Conservation (phyloP, 2,888 invertebrate species). For the Drosophila colorata region DNA sequence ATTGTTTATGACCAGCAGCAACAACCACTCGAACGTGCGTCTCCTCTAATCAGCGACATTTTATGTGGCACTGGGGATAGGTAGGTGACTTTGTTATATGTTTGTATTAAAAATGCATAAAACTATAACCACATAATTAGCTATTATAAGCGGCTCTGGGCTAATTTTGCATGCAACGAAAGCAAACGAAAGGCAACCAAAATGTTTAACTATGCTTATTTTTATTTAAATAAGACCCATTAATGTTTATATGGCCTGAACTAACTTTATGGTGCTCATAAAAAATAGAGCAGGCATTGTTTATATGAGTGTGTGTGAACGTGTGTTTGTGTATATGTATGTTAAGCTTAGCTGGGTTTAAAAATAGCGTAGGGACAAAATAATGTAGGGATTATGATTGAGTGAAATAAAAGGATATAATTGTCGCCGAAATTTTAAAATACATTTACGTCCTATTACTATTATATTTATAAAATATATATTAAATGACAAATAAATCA, state of each 20-base stretch:
- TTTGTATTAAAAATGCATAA: slow-evolving; percentile 78
- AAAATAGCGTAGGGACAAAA: not conserved
- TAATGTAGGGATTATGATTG: not conserved
- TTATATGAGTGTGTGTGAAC: slow-evolving; percentile 15
- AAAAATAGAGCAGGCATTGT: slow-evolving; percentile 70
- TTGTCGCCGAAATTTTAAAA: no score
- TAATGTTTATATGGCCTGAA: slow-evolving; percentile 74
- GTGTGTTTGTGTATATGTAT: slow-evolving; percentile 3
- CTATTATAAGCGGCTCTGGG: slow-evolving; percentile 65
- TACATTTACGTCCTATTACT: no score
- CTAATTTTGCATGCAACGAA: slow-evolving; percentile 76
- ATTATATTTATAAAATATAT: no score
- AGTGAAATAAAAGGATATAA: not conserved
- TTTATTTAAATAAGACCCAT: slow-evolving; percentile 76
- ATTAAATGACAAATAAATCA: no score
- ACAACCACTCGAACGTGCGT: slow-evolving; percentile 58
- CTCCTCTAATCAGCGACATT: slow-evolving; percentile 69
- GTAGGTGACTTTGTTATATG: slow-evolving; percentile 48
- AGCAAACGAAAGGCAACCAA: slow-evolving; percentile 21
- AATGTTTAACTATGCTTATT: slow-evolving; percentile 72
- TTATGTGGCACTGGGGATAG: slow-evolving; percentile 58
- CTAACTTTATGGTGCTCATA: slow-evolving; percentile 71
- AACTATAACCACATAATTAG: slow-evolving; percentile 81
- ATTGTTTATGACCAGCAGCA: slow-evolving; percentile 56
- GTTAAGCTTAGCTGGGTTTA: not conserved